A percentile compares a stretch with the other conserved stretches of the same genome.
phyloP scores from a whole-genome alignment of 2,113 vertebrate species.

The Upupa epops region DNA sequence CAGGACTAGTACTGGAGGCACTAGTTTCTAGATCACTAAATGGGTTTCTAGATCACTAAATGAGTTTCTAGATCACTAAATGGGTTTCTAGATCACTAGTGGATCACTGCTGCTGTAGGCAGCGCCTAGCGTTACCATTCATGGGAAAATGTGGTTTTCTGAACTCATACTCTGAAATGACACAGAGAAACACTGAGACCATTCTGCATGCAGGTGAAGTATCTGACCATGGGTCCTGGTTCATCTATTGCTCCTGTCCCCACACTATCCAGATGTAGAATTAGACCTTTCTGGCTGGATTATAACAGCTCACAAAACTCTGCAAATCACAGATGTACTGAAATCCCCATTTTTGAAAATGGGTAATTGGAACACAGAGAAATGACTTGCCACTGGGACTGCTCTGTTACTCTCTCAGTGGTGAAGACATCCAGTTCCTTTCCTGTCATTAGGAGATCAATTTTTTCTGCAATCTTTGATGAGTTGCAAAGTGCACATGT shows the following conservation, averaged over 20 bases:
- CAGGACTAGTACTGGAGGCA: not conserved
- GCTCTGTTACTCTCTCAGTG: not conserved
- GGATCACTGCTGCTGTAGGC: not conserved
- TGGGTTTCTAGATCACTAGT: not conserved
- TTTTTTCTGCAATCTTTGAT: slow-evolving; percentile 2
- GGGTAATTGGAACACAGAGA: not conserved
- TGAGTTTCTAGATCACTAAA: too few species aligned
- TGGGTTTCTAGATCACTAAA: too few species aligned
- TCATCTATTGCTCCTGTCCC: not conserved
- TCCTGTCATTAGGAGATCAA: not conserved
- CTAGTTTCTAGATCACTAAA: too few species aligned
- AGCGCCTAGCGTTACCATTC: not conserved
- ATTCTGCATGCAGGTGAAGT: not conserved
- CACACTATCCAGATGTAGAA: not conserved
- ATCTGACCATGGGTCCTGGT: not conserved
- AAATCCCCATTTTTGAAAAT: not conserved
- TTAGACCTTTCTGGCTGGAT: not conserved
- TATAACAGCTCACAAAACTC: not conserved
- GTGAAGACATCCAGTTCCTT: not conserved
- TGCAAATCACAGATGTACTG: not conserved
- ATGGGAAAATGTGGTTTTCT: not conserved
- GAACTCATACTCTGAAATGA: not conserved
- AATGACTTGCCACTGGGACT: not conserved
- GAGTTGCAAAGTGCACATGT: not conserved
- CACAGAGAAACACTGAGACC: not conserved